A percentile compares a stretch with the other conserved stretches of the same genome.
Conservation (phyloP, 2,888 invertebrate genomes). For the Tipula vernalis region DNA sequence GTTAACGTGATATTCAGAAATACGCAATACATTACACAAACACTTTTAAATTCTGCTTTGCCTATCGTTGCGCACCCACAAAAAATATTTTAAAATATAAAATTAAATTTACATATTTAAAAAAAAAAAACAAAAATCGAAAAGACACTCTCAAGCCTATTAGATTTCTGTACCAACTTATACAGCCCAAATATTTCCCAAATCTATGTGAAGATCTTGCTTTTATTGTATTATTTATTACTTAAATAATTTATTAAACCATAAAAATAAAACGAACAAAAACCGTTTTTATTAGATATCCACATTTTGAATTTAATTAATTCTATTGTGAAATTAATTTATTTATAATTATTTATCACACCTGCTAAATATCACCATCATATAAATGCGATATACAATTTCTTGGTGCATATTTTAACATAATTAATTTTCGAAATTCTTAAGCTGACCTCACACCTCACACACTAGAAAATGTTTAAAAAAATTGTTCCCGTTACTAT, state of each 20-base stretch:
- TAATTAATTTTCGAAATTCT: background rate
- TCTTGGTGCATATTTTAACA: background rate
- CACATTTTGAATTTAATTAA: background rate
- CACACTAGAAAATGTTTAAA: background rate
- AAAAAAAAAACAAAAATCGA: no score
- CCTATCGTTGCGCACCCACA: no score
- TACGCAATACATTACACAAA: no score
- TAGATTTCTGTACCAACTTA: background rate
- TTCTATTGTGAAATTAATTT: background rate
- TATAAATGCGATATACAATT: background rate
- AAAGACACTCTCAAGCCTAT: no score
- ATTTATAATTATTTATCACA: background rate
- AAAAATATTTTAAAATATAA: no score
- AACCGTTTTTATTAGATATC: background rate
- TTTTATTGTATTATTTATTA: background rate
- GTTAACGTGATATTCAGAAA: no score
- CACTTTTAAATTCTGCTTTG: no score
- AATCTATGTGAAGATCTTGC: background rate
- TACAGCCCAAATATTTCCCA: background rate
- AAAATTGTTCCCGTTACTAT: no score
- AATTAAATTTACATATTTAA: no score
- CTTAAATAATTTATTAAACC: background rate
- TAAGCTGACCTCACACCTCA: background rate
- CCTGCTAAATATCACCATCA: background rate
- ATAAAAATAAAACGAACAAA: background rate